A percentile compares a stretch with the other conserved stretches of the same genome.
These are phyloP conservation scores for Atopsyche davidsoni DNA, from an alignment of 1,140 invertebrate species.

Conservation along the genomic window DNA sequence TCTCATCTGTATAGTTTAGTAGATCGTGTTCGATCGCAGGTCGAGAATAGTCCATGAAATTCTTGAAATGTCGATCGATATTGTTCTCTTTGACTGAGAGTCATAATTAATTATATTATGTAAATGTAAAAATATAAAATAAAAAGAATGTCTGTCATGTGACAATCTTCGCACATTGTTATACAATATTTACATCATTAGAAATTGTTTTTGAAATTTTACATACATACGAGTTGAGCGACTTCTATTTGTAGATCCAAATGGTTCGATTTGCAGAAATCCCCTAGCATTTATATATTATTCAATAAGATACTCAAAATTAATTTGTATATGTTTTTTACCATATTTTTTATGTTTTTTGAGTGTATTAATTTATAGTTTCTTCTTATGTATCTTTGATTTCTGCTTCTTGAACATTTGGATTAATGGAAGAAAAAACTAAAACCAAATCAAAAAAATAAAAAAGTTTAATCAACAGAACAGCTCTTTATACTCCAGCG, in stretches of 20 bases:
- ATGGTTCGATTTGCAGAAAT: constrained; percentile 30
- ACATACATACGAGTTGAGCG: too few species aligned
- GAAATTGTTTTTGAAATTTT: too few species aligned
- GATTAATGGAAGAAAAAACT: constrained; percentile 8
- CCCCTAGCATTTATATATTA: constrained; percentile 1
- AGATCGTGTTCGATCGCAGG: constrained; percentile 20
- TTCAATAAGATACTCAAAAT: constrained; percentile 8
- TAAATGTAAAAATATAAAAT: neutral
- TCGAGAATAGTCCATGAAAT: constrained; percentile 5
- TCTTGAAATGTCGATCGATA: constrained; percentile 23
- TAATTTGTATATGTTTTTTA: constrained; percentile 14
- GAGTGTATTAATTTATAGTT: constrained; percentile 10
- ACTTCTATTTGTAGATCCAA: constrained; percentile 8
- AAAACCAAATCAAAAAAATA: neutral
- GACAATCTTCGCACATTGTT: neutral
- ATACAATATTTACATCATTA: constrained; percentile 1
- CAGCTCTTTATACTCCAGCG: constrained; percentile 19
- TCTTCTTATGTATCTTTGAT: constrained; percentile 10
- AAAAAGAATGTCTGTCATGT: neutral
- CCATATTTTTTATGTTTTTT: constrained; percentile 10
- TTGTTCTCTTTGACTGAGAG: constrained; percentile 28
- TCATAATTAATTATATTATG: constrained; percentile 16
- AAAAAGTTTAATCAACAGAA: constrained; percentile 14
- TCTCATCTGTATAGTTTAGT: constrained; percentile 1
- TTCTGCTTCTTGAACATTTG: constrained; percentile 31